Conservation (phyloP, 1,140 invertebrate genomes). For the Zophobas atratus region DNA sequence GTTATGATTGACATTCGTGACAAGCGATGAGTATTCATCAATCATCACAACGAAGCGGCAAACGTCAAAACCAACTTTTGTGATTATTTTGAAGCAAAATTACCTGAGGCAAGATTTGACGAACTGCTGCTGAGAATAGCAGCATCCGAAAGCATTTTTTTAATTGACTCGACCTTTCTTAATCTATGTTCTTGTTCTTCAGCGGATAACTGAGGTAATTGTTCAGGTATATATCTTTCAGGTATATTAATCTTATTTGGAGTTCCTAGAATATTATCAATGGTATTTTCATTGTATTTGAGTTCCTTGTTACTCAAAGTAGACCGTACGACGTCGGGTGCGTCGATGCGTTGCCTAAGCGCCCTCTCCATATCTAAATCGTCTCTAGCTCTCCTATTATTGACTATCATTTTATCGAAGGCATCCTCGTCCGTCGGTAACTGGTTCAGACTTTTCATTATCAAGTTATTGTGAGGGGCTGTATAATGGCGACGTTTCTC, state of each 20-base stretch:
- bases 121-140: slow-evolving; percentile 68
- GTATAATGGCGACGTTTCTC: slow-evolving; percentile 91
- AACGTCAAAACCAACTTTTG: too few relatives aligned
- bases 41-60: too few relatives aligned
- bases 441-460: slow-evolving; percentile 62
- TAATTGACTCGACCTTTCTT: slow-evolving; percentile 91
- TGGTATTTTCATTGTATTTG: slow-evolving; percentile 83
- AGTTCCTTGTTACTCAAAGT: slow-evolving; percentile 77
- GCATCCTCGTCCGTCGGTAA: slow-evolving; percentile 59
- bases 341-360: slow-evolving; percentile 77
- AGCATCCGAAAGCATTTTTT: slow-evolving; percentile 89
- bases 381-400: slow-evolving; percentile 77
- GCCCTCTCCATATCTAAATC: slow-evolving; percentile 90
- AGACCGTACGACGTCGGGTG: slow-evolving; percentile 89
- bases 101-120: slow-evolving; percentile 65
- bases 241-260: slow-evolving; percentile 94
- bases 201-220: slow-evolving; percentile 84
- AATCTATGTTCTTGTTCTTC: slow-evolving; percentile 86
- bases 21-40: too few relatives aligned
- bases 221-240: slow-evolving; percentile 92
- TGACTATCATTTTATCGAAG: slow-evolving; percentile 58
- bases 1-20: too few relatives aligned
- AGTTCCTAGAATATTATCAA: slow-evolving; percentile 86
- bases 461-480: slow-evolving; percentile 76
- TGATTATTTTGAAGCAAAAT: too few relatives aligned